A percentile compares a stretch with the other conserved stretches of the same genome.
Conservation (phyloP, 2,888 invertebrate species). For the Podabrus alpinus region DNA sequence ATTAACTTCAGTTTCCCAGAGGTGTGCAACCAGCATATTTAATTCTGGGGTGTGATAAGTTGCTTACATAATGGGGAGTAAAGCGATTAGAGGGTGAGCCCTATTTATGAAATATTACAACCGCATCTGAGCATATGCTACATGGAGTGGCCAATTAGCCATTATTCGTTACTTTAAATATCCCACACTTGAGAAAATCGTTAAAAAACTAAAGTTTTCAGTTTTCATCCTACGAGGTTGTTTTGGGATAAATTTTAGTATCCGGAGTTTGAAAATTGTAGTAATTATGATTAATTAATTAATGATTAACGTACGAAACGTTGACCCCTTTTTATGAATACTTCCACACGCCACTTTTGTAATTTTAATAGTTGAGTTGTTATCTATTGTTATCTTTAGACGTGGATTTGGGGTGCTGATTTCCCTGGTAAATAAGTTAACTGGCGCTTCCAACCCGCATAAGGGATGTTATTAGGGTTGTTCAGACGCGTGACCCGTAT, state of each 20-base stretch:
- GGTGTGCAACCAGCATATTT: slow-evolving; percentile 3
- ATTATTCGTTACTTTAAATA: slow-evolving; percentile 36
- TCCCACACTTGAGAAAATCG: slow-evolving; percentile 42
- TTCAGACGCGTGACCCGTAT: slow-evolving; percentile 36
- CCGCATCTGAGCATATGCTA: slow-evolving; percentile 43
- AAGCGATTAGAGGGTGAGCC: slow-evolving; percentile 29
- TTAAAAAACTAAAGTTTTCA: slow-evolving; percentile 22
- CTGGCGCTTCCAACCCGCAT: slow-evolving; percentile 34
- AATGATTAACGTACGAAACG: slow-evolving; percentile 1
- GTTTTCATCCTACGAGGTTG: neutral
- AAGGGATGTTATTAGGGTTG: slow-evolving; percentile 35
- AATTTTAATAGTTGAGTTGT: neutral
- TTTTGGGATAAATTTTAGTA: neutral
- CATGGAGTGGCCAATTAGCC: slow-evolving; percentile 41
- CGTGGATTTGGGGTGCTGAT: slow-evolving; percentile 18
- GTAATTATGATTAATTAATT: slow-evolving; percentile 5
- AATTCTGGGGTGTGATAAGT: slow-evolving; percentile 41
- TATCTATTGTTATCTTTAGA: slow-evolving; percentile 12
- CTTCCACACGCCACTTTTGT: slow-evolving; percentile 2
- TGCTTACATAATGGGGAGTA: neutral
- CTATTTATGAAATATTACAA: slow-evolving; percentile 37
- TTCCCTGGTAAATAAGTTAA: slow-evolving; percentile 10
- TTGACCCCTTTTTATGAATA: neutral
- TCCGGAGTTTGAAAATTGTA: neutral
- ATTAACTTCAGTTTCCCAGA: slow-evolving; percentile 29